These are phyloP conservation scores for Rhadinocentrus ornatus DNA, from an alignment of 2,797 vertebrate genomes.

Conservation along the genomic window DNA sequence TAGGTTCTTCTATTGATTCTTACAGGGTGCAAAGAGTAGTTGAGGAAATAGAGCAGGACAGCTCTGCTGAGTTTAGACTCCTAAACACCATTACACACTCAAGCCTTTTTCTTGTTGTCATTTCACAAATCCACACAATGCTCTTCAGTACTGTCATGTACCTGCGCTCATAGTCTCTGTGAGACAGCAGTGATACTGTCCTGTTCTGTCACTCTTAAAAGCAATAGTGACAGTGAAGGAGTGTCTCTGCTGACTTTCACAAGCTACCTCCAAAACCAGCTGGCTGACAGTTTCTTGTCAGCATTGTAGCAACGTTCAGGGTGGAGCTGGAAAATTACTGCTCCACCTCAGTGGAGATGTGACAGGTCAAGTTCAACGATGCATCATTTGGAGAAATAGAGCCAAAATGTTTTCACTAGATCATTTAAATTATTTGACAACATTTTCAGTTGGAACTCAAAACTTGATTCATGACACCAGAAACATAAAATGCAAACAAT, in stretches of 20 bases:
- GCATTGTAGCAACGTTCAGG: slow-evolving; percentile 39
- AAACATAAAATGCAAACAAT: not conserved
- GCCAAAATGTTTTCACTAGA: slow-evolving; percentile 11
- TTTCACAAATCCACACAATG: slow-evolving; percentile 4
- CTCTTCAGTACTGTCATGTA: slow-evolving; percentile 47
- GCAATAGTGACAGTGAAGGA: slow-evolving; percentile 1
- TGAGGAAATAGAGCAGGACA: slow-evolving; percentile 64
- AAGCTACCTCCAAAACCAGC: slow-evolving; percentile 28
- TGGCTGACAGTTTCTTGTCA: slow-evolving; percentile 62
- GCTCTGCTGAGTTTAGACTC: slow-evolving; percentile 75
- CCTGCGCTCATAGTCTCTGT: slow-evolving; percentile 6
- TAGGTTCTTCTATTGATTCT: slow-evolving; percentile 64
- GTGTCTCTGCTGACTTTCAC: slow-evolving; percentile 61
- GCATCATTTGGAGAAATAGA: slow-evolving; percentile 5
- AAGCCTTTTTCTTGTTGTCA: slow-evolving; percentile 3
- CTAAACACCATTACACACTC: slow-evolving; percentile 39
- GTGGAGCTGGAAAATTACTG: slow-evolving; percentile 52
- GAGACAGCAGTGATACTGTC: slow-evolving; percentile 16
- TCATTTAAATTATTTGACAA: slow-evolving; percentile 19
- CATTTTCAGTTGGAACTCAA: not conserved
- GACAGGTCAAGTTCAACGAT: slow-evolving; percentile 49
- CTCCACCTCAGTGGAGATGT: slow-evolving; percentile 42
- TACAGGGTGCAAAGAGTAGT: slow-evolving; percentile 59
- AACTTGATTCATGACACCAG: slow-evolving; percentile 5
- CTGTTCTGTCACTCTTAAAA: slow-evolving; percentile 50